These are phyloP conservation scores for Aporrectodea caliginosa DNA, from an alignment of 1,140 invertebrate genomes.

Conservation along the genomic window DNA sequence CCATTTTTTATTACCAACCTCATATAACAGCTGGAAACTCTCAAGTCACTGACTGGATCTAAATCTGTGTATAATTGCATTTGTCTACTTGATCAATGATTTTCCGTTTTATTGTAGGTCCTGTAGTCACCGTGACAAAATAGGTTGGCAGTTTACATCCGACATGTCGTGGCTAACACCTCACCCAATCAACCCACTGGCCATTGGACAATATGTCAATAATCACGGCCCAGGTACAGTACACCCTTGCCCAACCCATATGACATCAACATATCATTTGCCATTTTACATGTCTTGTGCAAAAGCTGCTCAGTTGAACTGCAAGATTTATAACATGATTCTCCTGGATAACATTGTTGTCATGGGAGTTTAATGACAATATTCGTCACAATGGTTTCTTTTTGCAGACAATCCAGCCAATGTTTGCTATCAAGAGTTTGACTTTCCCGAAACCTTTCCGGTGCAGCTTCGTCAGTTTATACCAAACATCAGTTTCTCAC, in stretches of 20 bases:
- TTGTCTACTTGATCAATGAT: too few species aligned
- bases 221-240: slow-evolving; percentile 30
- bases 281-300: background rate
- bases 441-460: background rate
- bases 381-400: background rate
- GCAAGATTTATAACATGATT: too few species aligned
- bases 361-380: too few species aligned
- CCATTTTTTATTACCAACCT: too few species aligned
- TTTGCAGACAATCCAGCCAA: background rate
- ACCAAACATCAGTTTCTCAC: background rate
- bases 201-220: slow-evolving; percentile 51
- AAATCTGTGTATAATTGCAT: too few species aligned
- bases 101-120: slow-evolving; percentile 37
- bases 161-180: slow-evolving; percentile 45
- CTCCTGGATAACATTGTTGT: background rate
- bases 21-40: too few species aligned
- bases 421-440: background rate
- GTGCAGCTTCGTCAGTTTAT: background rate
- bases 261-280: background rate
- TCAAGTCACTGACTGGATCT: too few species aligned
- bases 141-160: slow-evolving; percentile 37
- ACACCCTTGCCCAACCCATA: background rate
- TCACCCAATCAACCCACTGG: slow-evolving; percentile 43
- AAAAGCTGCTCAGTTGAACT: too few species aligned
- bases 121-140: slow-evolving; percentile 43